phyloP scores from a whole-genome alignment of 2,888 invertebrate species.

The Pharmacophagus antenor region DNA sequence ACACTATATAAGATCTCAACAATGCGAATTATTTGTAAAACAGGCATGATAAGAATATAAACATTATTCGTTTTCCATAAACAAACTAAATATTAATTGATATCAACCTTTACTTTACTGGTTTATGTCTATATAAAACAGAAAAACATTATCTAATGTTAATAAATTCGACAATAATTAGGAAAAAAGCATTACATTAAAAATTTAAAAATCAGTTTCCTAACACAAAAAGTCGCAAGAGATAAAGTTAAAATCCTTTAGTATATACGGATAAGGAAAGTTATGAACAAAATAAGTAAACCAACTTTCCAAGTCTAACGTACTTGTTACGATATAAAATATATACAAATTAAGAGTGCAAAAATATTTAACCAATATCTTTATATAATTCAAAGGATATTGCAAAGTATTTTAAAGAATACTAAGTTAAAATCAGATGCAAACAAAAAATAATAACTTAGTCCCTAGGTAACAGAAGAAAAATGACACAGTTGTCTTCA shows the following conservation, averaged over 20 bases:
- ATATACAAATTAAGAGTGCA: not conserved
- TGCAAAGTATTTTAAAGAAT: not conserved
- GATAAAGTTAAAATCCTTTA: not conserved
- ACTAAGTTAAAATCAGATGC: not conserved
- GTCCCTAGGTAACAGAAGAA: slow-evolving; percentile 35
- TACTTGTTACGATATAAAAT: not conserved
- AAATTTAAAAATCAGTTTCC: no score
- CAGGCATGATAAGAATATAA: slow-evolving; percentile 6
- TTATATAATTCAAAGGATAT: not conserved
- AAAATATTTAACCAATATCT: not conserved
- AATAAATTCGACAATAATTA: no score
- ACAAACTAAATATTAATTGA: not conserved
- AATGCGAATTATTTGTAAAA: slow-evolving; percentile 10
- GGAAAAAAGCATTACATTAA: no score
- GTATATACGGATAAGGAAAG: not conserved
- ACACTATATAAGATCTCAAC: not conserved
- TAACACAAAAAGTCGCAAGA: no score
- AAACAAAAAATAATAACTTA: slow-evolving; percentile 14
- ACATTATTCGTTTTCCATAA: not conserved
- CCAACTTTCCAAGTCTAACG: slow-evolving; percentile 16
- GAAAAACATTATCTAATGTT: not conserved
- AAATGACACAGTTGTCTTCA: slow-evolving; percentile 42
- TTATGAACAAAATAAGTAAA: slow-evolving; percentile 12
- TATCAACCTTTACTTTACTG: not conserved
- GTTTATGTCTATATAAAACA: not conserved